Conservation (phyloP, 1,140 invertebrate genomes). For the Drosophila nannoptera region DNA sequence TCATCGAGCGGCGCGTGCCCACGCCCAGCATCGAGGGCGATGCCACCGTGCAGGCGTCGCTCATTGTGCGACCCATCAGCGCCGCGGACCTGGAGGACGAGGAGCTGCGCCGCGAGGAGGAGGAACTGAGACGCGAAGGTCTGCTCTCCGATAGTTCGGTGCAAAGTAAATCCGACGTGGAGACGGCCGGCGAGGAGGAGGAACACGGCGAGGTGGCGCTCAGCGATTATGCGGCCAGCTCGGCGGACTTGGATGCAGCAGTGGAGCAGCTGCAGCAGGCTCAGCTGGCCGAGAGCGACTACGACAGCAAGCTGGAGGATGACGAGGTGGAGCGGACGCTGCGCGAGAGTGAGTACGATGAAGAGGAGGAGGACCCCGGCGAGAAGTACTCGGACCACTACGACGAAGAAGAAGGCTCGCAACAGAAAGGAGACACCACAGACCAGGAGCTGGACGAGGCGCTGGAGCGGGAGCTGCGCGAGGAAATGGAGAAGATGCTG, state of each 20-base stretch:
- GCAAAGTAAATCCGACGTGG: constrained; percentile 79
- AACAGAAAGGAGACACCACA: constrained; percentile 39
- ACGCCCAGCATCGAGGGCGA: constrained; percentile 80
- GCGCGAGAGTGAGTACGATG: constrained; percentile 66
- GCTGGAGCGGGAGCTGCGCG: constrained; percentile 55
- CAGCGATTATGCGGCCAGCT: constrained; percentile 68
- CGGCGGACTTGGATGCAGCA: constrained; percentile 64
- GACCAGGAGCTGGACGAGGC: constrained; percentile 65
- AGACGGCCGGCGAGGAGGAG: constrained; percentile 62
- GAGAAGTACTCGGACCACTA: constrained; percentile 54
- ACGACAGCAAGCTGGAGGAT: constrained; percentile 64
- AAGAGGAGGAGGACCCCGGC: constrained; percentile 53
- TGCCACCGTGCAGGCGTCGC: constrained; percentile 81
- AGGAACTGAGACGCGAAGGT: constrained; percentile 67
- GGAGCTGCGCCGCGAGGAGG: constrained; percentile 64
- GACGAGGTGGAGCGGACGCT: constrained; percentile 68
- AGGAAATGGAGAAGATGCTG: constrained; percentile 63
- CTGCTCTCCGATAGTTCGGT: constrained; percentile 79
- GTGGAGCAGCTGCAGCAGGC: constrained; percentile 58
- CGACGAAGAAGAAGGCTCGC: constrained; percentile 38
- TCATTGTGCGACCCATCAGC: constrained; percentile 81
- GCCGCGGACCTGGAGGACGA: constrained; percentile 70
- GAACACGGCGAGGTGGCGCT: constrained; percentile 44
- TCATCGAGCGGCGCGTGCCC: constrained; percentile 81
- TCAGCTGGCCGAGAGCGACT: constrained; percentile 62